Percentiles rank a stretch among this genome's conserved stretches.
Conservation (phyloP, 2,113 vertebrate genomes). For the Daboia siamensis region DNA sequence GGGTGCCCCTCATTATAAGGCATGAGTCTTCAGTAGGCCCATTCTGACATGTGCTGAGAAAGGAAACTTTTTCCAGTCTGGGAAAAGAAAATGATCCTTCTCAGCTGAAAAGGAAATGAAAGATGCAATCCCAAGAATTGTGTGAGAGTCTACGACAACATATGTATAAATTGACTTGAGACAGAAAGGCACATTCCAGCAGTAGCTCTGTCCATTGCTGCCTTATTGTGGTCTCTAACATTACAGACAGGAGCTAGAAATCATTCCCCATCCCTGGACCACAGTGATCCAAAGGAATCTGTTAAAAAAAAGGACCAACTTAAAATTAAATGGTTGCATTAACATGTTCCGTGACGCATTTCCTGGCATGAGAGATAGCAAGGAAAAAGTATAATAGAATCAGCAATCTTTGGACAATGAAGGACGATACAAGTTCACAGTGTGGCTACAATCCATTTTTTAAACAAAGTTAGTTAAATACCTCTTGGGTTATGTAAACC, state of each 20-base stretch:
- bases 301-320: neutral
- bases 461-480: neutral
- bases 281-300: neutral
- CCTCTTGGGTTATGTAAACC: neutral
- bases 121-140: neutral
- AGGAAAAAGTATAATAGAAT: neutral
- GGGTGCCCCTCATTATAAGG: too few species aligned
- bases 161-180: neutral
- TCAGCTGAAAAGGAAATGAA: neutral
- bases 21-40: too few species aligned
- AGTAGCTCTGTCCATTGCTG: neutral
- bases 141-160: neutral
- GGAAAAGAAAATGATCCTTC: neutral
- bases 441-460: neutral
- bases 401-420: neutral
- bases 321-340: neutral
- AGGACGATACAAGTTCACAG: neutral
- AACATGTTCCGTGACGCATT: neutral
- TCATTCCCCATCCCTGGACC: neutral
- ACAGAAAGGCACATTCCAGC: neutral
- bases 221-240: neutral
- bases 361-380: neutral
- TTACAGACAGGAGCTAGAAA: neutral
- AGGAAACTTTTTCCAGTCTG: too few species aligned
- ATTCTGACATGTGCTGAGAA: too few species aligned